Evolutionary conservation across 2,797 vertebrate species (phyloP).

Genomic region (Psittacula echo): DNA sequence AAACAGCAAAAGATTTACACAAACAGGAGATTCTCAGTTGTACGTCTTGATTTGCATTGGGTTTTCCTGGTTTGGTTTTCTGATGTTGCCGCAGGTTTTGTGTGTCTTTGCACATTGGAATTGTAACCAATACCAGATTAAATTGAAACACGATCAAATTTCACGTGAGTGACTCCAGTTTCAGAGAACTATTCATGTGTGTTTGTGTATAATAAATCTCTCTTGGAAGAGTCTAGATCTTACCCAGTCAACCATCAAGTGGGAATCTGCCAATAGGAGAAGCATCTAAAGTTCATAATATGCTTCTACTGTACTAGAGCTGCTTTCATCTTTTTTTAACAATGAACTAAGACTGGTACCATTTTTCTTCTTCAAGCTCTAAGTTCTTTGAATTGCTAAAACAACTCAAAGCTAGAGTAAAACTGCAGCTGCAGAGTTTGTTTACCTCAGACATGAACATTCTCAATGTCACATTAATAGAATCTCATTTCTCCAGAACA

Average conservation of each 20-base stretch:
- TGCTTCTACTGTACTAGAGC: neutral
- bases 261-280: neutral
- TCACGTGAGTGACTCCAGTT: conserved; percentile 12
- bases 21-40: neutral
- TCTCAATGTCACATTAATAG: conserved; percentile 46
- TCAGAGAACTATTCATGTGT: neutral
- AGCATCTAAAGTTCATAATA: neutral
- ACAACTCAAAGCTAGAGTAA: neutral
- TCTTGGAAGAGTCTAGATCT: neutral
- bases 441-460: conserved; percentile 24
- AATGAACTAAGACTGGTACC: neutral
- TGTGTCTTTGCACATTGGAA: neutral
- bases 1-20: neutral
- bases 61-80: neutral
- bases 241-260: neutral
- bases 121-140: conserved; percentile 31
- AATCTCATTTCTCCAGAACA: conserved; percentile 65
- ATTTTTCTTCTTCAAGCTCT: conserved; percentile 20
- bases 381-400: conserved; percentile 23
- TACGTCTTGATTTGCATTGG: neutral
- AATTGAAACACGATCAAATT: conserved; percentile 28
- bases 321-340: neutral
- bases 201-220: neutral
- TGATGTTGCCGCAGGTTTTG: neutral
- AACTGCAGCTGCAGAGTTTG: conserved; percentile 5